A percentile compares a stretch with the other conserved stretches of the same genome.
Evolutionary conservation across 2,113 vertebrate genomes (phyloP).

Genomic region (Ciconia maguari): DNA sequence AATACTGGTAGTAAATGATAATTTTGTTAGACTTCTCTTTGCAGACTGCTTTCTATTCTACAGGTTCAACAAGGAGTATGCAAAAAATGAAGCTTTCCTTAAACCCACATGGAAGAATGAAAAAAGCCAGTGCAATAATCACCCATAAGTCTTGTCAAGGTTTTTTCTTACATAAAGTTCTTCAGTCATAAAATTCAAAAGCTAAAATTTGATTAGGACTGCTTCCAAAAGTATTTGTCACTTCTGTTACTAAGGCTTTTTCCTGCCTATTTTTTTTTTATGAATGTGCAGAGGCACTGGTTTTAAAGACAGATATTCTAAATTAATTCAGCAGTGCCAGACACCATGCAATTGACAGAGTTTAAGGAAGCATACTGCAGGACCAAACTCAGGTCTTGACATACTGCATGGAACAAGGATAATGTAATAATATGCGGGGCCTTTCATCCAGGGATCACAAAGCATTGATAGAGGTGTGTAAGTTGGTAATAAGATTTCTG

Average conservation of each 20-base stretch:
- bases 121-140: slow-evolving; percentile 36
- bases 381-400: background rate
- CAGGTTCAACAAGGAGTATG: background rate
- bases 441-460: slow-evolving; percentile 1
- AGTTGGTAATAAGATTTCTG: background rate
- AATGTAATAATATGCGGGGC: background rate
- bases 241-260: background rate
- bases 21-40: background rate
- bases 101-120: background rate
- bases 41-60: background rate
- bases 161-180: slow-evolving; percentile 44
- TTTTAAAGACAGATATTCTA: slow-evolving; percentile 2
- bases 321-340: background rate
- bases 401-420: slow-evolving; percentile 9
- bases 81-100: background rate
- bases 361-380: background rate
- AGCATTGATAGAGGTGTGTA: background rate
- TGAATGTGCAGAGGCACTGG: background rate
- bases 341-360: background rate
- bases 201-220: slow-evolving; percentile 25
- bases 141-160: background rate
- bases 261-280: background rate
- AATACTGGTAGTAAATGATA: background rate
- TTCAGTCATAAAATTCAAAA: slow-evolving; percentile 47
- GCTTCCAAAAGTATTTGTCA: background rate